phyloP scores from a whole-genome alignment of 2,888 invertebrate genomes.

The Cerastis leucographa region DNA sequence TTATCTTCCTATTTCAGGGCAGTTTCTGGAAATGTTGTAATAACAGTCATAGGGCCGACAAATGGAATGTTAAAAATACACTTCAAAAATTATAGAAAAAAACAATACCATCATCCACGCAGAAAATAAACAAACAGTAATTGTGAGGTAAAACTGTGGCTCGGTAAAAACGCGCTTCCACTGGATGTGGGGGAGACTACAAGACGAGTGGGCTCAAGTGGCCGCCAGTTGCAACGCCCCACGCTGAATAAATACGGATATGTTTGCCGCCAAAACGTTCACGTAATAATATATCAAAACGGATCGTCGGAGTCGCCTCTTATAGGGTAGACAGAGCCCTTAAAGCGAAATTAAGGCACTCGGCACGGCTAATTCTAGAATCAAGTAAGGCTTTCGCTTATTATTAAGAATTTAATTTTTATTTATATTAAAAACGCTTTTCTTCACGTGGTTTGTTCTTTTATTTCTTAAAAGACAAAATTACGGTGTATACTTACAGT shows the following conservation, averaged over 20 bases:
- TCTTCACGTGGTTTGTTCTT: too few species aligned
- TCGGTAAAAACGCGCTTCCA: constrained; percentile 67
- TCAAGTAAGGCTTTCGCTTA: background rate
- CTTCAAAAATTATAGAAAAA: constrained; percentile 18
- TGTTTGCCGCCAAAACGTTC: constrained; percentile 64
- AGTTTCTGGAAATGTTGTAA: constrained; percentile 20
- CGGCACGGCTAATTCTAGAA: too few species aligned
- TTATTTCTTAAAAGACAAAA: too few species aligned
- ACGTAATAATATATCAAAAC: constrained; percentile 62
- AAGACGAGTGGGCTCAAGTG: constrained; percentile 71
- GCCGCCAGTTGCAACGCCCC: constrained; percentile 65
- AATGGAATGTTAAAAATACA: constrained; percentile 16
- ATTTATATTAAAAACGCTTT: too few species aligned
- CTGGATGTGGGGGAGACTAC: constrained; percentile 71
- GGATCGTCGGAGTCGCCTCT: constrained; percentile 22
- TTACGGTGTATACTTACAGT: too few species aligned
- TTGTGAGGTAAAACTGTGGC: constrained; percentile 43
- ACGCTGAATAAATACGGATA: constrained; percentile 74
- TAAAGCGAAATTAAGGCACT: constrained; percentile 4
- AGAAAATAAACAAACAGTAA: constrained; percentile 40
- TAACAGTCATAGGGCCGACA: constrained; percentile 1
- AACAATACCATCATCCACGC: constrained; percentile 17
- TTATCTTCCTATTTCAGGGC: constrained; percentile 25
- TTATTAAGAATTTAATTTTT: too few species aligned
- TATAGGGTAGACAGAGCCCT: constrained; percentile 8